Evolutionary conservation across 2,888 invertebrate genomes (phyloP), one percentile per base, ranked within the genome.

Genomic region (Tipula unca): DNA sequence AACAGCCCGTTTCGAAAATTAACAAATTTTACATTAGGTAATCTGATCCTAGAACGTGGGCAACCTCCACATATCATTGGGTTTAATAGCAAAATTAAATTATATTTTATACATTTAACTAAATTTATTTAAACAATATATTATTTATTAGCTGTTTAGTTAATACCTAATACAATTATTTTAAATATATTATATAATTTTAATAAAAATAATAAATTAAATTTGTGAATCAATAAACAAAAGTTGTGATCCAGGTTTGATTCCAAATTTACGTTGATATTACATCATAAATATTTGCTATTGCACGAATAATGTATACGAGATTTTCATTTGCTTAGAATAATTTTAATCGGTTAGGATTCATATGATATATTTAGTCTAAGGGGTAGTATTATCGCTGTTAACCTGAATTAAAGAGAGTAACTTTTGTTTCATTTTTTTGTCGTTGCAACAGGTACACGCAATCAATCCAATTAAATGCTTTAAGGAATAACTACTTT

Each of bases 391-490:
- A 25, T 25, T 42, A 2, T 42, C 85, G 13, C 17, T 25, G 13
- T 39, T 39, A 1, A 25, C 32, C 88, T 96, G 98, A 85, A 98
- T 92, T 84, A 96, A 90, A 86, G 93, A 93, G 5, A 94, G 91
- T 86, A 98, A 91, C 87, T 95, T 94, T 89, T 98, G 97, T 83
- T 95, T 93, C 69, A 95, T 94, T 88, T 96, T 96, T 89, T 97
- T 98, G 89, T 95, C 96, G 88, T 96, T 96, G 88, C 97, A 96
- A 89, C 96, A 96, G 0, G 97, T 95, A 88, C 96, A 97, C 86
- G 94, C 94, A 0, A 99, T 94, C 69, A 99, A 92, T 20, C 96
- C 95, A 85, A 94, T 91, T 86, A 99, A 90, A 91, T 99, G 99
- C 88, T 96, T 97, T 82, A 94, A 92, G 0, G 97, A 96, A 91